These are phyloP conservation scores for Lepidotrigona ventralis DNA, from an alignment of 1,140 invertebrate species.

Conservation along the genomic window DNA sequence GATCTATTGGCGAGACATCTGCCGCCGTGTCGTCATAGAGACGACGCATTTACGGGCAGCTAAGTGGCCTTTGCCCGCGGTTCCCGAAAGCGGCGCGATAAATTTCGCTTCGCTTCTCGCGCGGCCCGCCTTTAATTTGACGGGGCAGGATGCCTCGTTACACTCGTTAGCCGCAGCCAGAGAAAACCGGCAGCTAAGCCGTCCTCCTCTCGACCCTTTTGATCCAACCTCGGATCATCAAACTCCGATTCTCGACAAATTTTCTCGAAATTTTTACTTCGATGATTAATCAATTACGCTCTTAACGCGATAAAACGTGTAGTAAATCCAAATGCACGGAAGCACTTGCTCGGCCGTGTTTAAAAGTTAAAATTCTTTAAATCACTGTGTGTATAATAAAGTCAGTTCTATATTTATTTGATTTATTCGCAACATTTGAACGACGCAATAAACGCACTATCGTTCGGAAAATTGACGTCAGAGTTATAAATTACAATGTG, in stretches of 20 bases:
- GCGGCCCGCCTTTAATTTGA: conserved; percentile 65
- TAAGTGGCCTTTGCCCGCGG: conserved; percentile 71
- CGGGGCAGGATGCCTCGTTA: conserved; percentile 53
- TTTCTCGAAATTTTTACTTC: background rate
- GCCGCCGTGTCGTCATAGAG: conserved; percentile 71
- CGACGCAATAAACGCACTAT: no score
- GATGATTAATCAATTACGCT: background rate
- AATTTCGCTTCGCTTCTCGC: conserved; percentile 66
- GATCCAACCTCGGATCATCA: background rate
- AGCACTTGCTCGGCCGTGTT: no score
- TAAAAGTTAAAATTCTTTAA: no score
- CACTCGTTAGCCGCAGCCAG: conserved; percentile 48
- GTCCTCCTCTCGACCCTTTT: conserved; percentile 13
- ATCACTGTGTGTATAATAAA: no score
- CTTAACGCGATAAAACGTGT: no score
- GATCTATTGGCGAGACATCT: conserved; percentile 76
- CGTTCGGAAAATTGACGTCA: no score
- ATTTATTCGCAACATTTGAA: no score
- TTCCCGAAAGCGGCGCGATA: conserved; percentile 70
- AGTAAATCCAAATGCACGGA: no score
- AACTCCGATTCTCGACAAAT: background rate
- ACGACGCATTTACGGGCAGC: conserved; percentile 76
- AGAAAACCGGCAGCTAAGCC: conserved; percentile 36
- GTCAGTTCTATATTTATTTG: no score
- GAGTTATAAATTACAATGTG: no score